Evolutionary conservation across 1,140 invertebrate species (phyloP).

Genomic region (Zaprionus africanus): DNA sequence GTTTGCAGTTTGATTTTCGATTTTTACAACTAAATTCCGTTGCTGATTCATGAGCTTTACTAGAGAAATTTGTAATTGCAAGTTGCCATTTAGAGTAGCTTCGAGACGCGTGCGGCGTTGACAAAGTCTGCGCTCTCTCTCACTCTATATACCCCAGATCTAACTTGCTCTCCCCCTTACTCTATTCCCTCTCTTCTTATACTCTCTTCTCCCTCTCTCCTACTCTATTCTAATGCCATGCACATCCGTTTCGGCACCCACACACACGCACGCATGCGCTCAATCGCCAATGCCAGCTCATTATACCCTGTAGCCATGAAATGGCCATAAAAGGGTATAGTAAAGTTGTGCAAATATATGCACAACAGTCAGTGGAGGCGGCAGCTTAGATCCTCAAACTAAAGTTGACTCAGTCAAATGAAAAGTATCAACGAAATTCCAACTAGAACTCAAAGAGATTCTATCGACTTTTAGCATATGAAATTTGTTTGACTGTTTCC

Average conservation of each 20-base stretch:
- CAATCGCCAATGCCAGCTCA: slow-evolving; percentile 29
- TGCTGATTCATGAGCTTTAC: slow-evolving; percentile 70
- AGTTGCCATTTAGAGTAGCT: slow-evolving; percentile 72
- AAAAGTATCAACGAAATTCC: not conserved
- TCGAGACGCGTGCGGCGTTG: slow-evolving; percentile 40
- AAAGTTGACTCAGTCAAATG: not conserved
- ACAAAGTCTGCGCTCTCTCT: slow-evolving; percentile 28
- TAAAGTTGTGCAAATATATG: slow-evolving; percentile 12
- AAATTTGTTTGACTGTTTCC: not conserved
- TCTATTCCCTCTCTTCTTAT: not conserved
- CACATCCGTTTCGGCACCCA: slow-evolving; percentile 37
- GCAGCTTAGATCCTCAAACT: not conserved
- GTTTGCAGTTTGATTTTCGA: slow-evolving; percentile 40
- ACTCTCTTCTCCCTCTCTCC: not conserved
- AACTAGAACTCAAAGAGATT: not conserved
- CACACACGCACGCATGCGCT: slow-evolving; percentile 4
- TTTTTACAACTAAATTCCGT: slow-evolving; percentile 80
- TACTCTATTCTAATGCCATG: slow-evolving; percentile 32
- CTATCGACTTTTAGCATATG: not conserved
- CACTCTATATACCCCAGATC: not conserved
- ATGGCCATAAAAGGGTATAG: slow-evolving; percentile 6
- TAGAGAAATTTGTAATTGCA: slow-evolving; percentile 81
- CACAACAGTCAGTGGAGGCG: not conserved
- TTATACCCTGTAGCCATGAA: slow-evolving; percentile 21
- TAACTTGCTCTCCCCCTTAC: not conserved